Evolutionary conservation across 2,797 vertebrate species (phyloP).

Genomic region (Onychomys torridus): DNA sequence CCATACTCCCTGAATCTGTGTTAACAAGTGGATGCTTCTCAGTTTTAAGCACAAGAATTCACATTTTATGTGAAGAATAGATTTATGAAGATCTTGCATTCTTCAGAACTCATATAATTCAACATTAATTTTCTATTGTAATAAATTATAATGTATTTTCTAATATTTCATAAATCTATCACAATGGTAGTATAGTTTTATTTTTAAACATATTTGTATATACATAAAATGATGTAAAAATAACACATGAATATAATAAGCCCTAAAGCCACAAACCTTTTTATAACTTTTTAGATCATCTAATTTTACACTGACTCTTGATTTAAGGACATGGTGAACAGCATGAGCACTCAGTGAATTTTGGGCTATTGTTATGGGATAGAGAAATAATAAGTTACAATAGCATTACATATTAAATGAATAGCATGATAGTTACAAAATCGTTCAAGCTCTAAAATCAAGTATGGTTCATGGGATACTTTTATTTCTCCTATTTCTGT

Average conservation of each 20-base stretch:
- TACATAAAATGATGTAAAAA: slow-evolving; percentile 71
- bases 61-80: slow-evolving; percentile 61
- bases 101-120: slow-evolving; percentile 72
- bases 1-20: background rate
- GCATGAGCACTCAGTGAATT: background rate
- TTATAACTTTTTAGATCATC: slow-evolving; percentile 43
- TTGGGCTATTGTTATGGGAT: slow-evolving; percentile 27
- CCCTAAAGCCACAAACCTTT: slow-evolving; percentile 45
- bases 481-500: slow-evolving; percentile 31
- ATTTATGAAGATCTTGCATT: slow-evolving; percentile 65
- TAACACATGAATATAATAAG: slow-evolving; percentile 59
- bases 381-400: slow-evolving; percentile 62
- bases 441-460: slow-evolving; percentile 15
- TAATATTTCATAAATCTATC: slow-evolving; percentile 68
- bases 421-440: background rate
- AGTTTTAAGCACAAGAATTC: background rate
- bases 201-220: slow-evolving; percentile 69
- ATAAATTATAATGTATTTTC: slow-evolving; percentile 50
- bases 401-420: background rate
- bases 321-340: slow-evolving; percentile 17
- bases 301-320: slow-evolving; percentile 55
- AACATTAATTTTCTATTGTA: slow-evolving; percentile 64
- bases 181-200: slow-evolving; percentile 55
- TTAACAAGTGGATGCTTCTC: background rate
- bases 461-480: background rate